These are phyloP conservation scores for Rana temporaria DNA, from an alignment of 2,113 vertebrate species.

Conservation along the genomic window DNA sequence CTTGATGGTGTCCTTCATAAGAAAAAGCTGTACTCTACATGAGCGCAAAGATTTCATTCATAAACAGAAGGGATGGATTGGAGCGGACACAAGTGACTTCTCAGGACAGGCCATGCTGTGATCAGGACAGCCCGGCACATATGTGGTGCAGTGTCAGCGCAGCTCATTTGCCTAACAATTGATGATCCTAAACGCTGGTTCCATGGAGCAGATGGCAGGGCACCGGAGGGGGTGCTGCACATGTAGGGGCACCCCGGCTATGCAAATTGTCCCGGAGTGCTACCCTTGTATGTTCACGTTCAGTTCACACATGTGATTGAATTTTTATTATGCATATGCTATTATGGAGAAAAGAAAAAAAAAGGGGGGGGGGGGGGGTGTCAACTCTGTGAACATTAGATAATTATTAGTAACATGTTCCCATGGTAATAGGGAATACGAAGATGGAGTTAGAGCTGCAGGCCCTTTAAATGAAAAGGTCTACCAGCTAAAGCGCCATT, in stretches of 20 bases:
- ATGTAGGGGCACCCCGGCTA: too few relatives aligned
- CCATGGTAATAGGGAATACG: neutral
- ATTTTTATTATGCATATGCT: too few relatives aligned
- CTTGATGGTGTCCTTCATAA: slow-evolving; percentile 47
- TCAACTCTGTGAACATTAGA: neutral
- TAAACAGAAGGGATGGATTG: slow-evolving; percentile 10
- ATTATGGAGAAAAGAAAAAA: too few relatives aligned
- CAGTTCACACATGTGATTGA: too few relatives aligned
- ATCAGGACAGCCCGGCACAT: neutral
- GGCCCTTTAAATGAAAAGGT: neutral
- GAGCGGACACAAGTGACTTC: neutral
- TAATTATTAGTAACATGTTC: slow-evolving; percentile 3
- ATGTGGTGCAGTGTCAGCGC: neutral
- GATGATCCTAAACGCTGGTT: too few relatives aligned
- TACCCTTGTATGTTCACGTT: too few relatives aligned
- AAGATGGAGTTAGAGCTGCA: neutral
- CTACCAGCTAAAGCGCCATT: neutral
- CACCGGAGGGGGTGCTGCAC: too few relatives aligned
- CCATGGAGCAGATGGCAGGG: too few relatives aligned
- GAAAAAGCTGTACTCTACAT: neutral
- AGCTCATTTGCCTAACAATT: too few relatives aligned
- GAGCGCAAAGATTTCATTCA: slow-evolving; percentile 28
- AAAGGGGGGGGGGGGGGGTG: neutral
- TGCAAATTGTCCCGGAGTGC: too few relatives aligned
- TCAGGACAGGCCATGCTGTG: neutral